These are phyloP conservation scores for Dolichomitus sp. DNA, from an alignment of 2,888 invertebrate genomes.

Conservation along the genomic window DNA sequence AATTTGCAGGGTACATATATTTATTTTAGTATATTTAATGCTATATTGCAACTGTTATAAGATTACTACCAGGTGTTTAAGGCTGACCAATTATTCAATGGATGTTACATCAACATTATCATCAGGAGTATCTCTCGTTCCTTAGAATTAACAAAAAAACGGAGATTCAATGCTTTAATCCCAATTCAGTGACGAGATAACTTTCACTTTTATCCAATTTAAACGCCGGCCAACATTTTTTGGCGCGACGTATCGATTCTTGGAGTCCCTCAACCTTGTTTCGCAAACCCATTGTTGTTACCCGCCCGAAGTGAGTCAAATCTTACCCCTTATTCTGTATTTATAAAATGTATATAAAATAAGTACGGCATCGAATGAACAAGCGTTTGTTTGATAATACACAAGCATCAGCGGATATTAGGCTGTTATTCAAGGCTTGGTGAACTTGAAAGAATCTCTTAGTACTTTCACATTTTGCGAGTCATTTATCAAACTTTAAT, in stretches of 20 bases:
- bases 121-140: conserved; percentile 60
- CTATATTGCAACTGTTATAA: conserved; percentile 74
- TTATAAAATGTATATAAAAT: conserved; percentile 78
- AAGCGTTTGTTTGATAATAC: conserved; percentile 54
- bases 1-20: conserved; percentile 73
- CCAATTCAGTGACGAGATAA: conserved; percentile 57
- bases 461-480: neutral
- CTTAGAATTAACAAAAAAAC: conserved; percentile 26
- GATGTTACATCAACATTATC: conserved; percentile 66
- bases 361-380: conserved; percentile 78
- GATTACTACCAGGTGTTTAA: conserved; percentile 70
- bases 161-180: conserved; percentile 57
- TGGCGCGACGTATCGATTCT: conserved; percentile 33
- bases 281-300: conserved; percentile 61
- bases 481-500: neutral
- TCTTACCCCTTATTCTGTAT: conserved; percentile 70
- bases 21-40: conserved; percentile 69
- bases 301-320: conserved; percentile 63
- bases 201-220: conserved; percentile 26
- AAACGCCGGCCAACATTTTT: conserved; percentile 19
- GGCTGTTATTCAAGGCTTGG: conserved; percentile 62
- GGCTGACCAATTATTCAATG: conserved; percentile 68
- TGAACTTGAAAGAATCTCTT: conserved; percentile 40
- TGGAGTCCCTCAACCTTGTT: conserved; percentile 18
- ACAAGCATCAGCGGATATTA: conserved; percentile 47